Percentiles rank a stretch among this genome's conserved stretches.
Evolutionary conservation across 2,888 invertebrate species (phyloP).

Genomic region (Drosophila falleni): DNA sequence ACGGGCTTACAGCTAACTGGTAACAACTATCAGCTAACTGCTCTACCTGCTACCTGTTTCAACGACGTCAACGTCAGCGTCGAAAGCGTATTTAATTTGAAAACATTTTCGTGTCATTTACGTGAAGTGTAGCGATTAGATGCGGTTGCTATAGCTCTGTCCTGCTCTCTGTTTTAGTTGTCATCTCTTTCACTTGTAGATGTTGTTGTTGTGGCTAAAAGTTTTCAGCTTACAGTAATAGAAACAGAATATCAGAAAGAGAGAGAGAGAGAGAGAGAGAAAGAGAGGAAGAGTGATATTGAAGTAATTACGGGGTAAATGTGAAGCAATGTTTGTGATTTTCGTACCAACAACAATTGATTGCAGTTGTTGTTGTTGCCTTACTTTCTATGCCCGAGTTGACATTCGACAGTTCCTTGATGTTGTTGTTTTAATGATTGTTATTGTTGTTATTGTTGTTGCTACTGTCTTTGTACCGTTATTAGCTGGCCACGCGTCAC

Average conservation of each 20-base stretch:
- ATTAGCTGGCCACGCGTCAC: conserved; percentile 49
- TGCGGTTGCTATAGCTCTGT: conserved; percentile 51
- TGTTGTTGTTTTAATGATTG: conserved; percentile 36
- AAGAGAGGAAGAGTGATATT: conserved; percentile 12
- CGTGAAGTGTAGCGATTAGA: conserved; percentile 72
- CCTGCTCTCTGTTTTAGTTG: conserved; percentile 13
- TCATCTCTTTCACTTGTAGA: conserved; percentile 11
- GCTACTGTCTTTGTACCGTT: conserved; percentile 26
- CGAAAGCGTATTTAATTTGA: conserved; percentile 62
- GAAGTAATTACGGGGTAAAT: conserved; percentile 73
- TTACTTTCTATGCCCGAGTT: conserved; percentile 47
- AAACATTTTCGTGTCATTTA: conserved; percentile 74
- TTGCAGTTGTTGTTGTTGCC: conserved; percentile 57
- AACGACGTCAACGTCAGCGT: conserved; percentile 32
- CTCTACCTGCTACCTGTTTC: conserved; percentile 7
- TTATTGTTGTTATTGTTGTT: conserved; percentile 23
- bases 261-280: conserved; percentile 20
- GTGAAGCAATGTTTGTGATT: conserved; percentile 68
- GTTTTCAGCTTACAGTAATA: conserved; percentile 44
- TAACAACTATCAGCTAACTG: conserved; percentile 7
- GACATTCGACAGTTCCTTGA: conserved; percentile 42
- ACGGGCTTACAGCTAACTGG: conserved; percentile 16
- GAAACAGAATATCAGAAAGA: conserved; percentile 9
- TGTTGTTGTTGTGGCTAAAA: conserved; percentile 39
- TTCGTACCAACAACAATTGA: conserved; percentile 75